phyloP scores from a whole-genome alignment of 2,797 vertebrate species.

The Agapornis canus region DNA sequence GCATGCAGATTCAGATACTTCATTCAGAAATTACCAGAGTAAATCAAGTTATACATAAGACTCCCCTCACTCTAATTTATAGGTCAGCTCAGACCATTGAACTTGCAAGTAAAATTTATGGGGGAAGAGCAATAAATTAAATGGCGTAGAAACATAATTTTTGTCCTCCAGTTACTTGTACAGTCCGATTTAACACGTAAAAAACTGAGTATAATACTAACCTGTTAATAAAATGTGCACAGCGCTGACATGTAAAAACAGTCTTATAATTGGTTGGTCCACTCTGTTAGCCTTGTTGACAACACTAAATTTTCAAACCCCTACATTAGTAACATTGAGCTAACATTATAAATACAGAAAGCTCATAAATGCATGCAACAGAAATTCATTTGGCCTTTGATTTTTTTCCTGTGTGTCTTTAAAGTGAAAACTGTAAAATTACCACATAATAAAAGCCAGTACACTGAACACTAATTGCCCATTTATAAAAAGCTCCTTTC shows the following conservation, averaged over 20 bases:
- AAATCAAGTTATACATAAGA: slow-evolving; percentile 64
- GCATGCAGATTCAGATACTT: slow-evolving; percentile 27
- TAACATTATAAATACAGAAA: slow-evolving; percentile 77
- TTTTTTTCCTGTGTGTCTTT: slow-evolving; percentile 65
- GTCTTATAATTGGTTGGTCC: slow-evolving; percentile 74
- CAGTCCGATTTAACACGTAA: slow-evolving; percentile 74
- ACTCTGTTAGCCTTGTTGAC: slow-evolving; percentile 78
- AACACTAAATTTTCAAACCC: slow-evolving; percentile 77
- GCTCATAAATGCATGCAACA: slow-evolving; percentile 76
- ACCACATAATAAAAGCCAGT: slow-evolving; percentile 80
- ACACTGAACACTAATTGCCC: slow-evolving; percentile 78
- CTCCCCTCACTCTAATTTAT: slow-evolving; percentile 73
- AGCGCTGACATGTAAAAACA: slow-evolving; percentile 80
- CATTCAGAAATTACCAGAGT: slow-evolving; percentile 59
- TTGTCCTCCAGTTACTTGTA: slow-evolving; percentile 68
- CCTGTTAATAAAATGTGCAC: slow-evolving; percentile 80
- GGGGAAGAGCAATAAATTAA: slow-evolving; percentile 80
- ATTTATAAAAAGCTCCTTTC: slow-evolving; percentile 71
- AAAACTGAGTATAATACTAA: slow-evolving; percentile 76
- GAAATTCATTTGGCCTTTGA: slow-evolving; percentile 75
- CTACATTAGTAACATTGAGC: slow-evolving; percentile 64
- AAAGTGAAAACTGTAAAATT: slow-evolving; percentile 82
- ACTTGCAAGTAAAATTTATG: slow-evolving; percentile 79
- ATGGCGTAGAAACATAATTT: slow-evolving; percentile 75
- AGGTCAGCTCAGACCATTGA: slow-evolving; percentile 73